These are phyloP conservation scores for Henricia sp. DNA, from an alignment of 53 echinoderm and acorn worm genomes.

Conservation along the genomic window DNA sequence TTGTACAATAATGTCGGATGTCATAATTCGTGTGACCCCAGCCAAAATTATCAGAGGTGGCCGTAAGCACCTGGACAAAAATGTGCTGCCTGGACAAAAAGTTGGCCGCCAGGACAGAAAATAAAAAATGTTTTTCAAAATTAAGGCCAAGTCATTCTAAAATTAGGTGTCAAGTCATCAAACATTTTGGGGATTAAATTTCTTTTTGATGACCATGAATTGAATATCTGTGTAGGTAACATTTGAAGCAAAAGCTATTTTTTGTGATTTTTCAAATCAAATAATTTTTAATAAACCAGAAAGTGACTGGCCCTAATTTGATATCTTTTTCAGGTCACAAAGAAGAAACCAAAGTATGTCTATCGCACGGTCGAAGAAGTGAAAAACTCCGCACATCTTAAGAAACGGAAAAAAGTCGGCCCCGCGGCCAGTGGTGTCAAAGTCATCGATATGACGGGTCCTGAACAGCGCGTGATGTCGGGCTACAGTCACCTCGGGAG, in stretches of 20 bases:
- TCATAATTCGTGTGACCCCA: too few species aligned
- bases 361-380: slow-evolving; percentile 95
- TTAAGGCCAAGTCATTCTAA: too few species aligned
- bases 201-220: neutral
- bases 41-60: too few species aligned
- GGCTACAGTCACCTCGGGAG: slow-evolving; percentile 82
- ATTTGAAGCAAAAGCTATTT: too few species aligned
- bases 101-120: too few species aligned
- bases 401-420: slow-evolving; percentile 49
- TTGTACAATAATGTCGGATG: too few species aligned
- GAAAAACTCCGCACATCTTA: slow-evolving; percentile 64
- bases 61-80: too few species aligned
- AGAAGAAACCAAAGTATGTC: slow-evolving; percentile 77
- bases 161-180: neutral
- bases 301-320: neutral
- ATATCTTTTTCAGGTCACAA: slow-evolving; percentile 22
- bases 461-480: slow-evolving; percentile 86
- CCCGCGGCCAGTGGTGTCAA: slow-evolving; percentile 67
- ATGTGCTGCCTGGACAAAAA: too few species aligned
- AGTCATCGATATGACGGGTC: slow-evolving; percentile 98
- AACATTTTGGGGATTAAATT: neutral
- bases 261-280: neutral
- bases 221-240: neutral
- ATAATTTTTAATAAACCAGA: neutral
- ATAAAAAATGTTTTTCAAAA: too few species aligned